Percentiles rank a stretch among this genome's conserved stretches.
Evolutionary conservation across 2,888 invertebrate genomes (phyloP).

Genomic region (Crossocerus cetratus): DNA sequence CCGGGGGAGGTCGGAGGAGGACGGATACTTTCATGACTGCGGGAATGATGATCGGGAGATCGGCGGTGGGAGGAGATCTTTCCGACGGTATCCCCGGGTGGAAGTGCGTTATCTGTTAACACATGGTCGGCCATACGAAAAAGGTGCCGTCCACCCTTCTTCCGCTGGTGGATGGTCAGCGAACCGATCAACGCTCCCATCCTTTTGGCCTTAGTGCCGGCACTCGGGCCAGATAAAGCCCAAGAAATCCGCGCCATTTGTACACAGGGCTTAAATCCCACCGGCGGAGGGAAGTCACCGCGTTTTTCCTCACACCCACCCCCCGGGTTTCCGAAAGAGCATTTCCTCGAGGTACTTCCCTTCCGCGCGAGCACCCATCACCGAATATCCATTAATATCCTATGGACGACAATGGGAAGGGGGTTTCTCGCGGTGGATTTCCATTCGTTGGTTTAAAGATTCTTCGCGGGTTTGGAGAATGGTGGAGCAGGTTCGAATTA

Average conservation of each 20-base stretch:
- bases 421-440: too few relatives aligned
- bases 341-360: neutral
- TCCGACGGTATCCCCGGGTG: constrained; percentile 6
- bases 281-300: neutral
- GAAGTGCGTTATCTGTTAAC: constrained; percentile 67
- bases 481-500: too few relatives aligned
- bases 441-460: too few relatives aligned
- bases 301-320: neutral
- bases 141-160: constrained; percentile 9
- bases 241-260: constrained; percentile 11
- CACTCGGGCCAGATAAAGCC: constrained; percentile 6
- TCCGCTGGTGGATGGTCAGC: constrained; percentile 11
- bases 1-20: neutral
- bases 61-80: constrained; percentile 20
- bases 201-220: constrained; percentile 3
- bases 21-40: neutral
- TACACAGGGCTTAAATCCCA: neutral
- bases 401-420: too few relatives aligned
- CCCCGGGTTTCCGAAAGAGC: too few relatives aligned
- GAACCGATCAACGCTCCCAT: constrained; percentile 15
- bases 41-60: constrained; percentile 1
- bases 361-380: neutral
- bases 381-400: too few relatives aligned
- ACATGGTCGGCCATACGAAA: constrained; percentile 63
- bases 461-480: too few relatives aligned